phyloP scores from a whole-genome alignment of 2,797 vertebrate genomes.

The Molossus molossus region DNA sequence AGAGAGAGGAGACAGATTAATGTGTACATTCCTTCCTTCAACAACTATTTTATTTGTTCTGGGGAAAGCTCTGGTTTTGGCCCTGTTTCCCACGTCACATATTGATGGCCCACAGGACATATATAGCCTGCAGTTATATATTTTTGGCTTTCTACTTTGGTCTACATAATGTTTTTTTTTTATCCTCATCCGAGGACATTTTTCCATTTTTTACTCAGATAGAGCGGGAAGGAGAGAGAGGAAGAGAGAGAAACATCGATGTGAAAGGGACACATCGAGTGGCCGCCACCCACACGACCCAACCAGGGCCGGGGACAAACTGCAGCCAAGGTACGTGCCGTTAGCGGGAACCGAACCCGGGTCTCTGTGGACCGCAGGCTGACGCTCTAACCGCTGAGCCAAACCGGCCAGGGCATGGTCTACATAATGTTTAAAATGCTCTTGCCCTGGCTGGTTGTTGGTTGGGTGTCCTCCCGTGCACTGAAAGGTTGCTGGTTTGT shows the following conservation, averaged over 20 bases:
- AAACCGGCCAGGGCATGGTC: background rate
- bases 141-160: background rate
- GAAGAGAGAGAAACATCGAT: too few species aligned
- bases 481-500: background rate
- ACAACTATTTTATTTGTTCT: background rate
- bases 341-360: too few species aligned
- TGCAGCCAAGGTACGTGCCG: too few species aligned
- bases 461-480: background rate
- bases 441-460: background rate
- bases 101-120: background rate
- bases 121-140: background rate
- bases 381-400: background rate
- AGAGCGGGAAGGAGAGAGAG: too few species aligned
- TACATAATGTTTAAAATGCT: background rate
- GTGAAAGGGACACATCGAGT: too few species aligned
- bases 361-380: too few species aligned
- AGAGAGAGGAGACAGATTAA: background rate
- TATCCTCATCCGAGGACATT: too few species aligned
- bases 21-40: background rate
- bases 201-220: too few species aligned
- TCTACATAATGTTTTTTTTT: conserved; percentile 22
- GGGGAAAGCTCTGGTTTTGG: background rate
- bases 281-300: too few species aligned
- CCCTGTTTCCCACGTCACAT: background rate
- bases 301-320: too few species aligned